Conservation (phyloP, 2,888 invertebrate species). For the Ceramica pisi region DNA sequence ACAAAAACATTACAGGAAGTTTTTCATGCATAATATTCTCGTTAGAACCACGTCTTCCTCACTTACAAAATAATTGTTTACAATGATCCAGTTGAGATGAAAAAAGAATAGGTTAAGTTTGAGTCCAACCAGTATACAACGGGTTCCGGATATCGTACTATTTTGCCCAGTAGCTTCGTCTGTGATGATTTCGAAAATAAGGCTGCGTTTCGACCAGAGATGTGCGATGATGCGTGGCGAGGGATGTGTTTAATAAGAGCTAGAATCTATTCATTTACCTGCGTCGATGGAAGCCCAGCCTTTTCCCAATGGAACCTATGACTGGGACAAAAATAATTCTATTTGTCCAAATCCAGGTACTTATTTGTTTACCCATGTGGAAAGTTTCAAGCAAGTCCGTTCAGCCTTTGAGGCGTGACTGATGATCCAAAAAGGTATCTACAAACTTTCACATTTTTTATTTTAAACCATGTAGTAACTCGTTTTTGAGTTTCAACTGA, state of each 20-base stretch:
- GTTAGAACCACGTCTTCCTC: conserved; percentile 71
- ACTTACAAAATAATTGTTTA: conserved; percentile 64
- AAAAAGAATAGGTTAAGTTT: conserved; percentile 20
- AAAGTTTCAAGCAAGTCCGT: not conserved
- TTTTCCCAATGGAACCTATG: not conserved
- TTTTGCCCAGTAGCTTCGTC: not conserved
- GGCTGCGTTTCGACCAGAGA: no score
- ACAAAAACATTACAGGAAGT: conserved; percentile 72
- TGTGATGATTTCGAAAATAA: not conserved
- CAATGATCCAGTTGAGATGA: conserved; percentile 25
- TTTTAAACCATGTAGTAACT: not conserved
- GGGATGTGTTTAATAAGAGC: no score
- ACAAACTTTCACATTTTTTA: not conserved
- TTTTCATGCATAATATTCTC: conserved; percentile 70
- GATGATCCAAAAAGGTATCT: not conserved
- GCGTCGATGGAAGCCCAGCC: no score
- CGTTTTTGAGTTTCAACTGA: not conserved
- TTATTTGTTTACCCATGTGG: not conserved
- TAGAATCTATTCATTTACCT: no score
- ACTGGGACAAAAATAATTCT: not conserved
- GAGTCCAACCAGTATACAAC: not conserved
- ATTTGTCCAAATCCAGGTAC: not conserved
- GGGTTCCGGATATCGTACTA: conserved; percentile 4
- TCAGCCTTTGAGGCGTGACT: not conserved
- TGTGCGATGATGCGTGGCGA: no score